These are phyloP conservation scores for Leucoraja erinaceus DNA, from an alignment of 2,113 vertebrate species.

Conservation along the genomic window DNA sequence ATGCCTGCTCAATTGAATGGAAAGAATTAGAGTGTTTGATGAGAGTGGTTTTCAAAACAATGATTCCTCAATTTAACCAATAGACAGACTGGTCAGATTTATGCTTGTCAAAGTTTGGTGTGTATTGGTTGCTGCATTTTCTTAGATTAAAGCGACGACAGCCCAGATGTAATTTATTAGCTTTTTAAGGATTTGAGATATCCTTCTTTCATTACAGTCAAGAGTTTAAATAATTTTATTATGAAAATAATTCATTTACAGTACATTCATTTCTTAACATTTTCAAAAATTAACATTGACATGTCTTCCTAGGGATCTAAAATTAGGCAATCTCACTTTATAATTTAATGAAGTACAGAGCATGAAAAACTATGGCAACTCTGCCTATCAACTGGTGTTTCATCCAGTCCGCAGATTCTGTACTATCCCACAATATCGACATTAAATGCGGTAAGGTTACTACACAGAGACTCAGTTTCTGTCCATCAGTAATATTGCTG, in stretches of 20 bases:
- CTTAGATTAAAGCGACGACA: not conserved
- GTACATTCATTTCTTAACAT: not conserved
- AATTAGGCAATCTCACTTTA: not conserved
- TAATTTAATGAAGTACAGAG: not conserved
- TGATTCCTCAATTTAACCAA: not conserved
- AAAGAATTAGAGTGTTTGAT: not conserved
- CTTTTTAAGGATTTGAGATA: not conserved
- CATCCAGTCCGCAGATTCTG: not conserved
- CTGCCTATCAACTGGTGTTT: not conserved
- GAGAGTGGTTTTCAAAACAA: not conserved
- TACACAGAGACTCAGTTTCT: not conserved
- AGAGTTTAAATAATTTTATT: slow-evolving; percentile 6
- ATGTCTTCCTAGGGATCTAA: not conserved
- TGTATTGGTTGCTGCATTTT: not conserved
- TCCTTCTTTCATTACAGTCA: not conserved
- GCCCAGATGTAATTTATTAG: not conserved
- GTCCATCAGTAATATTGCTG: not conserved
- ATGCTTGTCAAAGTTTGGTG: not conserved
- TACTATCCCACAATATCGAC: not conserved
- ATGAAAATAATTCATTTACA: not conserved
- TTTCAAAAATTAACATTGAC: not conserved
- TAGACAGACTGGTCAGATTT: not conserved
- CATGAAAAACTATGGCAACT: not conserved
- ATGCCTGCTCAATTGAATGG: not conserved
- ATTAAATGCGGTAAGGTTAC: not conserved